Evolutionary conservation across 2,797 vertebrate species (phyloP), one percentile per base, ranked within the genome.

Genomic region (Sebastes melanostomus): DNA sequence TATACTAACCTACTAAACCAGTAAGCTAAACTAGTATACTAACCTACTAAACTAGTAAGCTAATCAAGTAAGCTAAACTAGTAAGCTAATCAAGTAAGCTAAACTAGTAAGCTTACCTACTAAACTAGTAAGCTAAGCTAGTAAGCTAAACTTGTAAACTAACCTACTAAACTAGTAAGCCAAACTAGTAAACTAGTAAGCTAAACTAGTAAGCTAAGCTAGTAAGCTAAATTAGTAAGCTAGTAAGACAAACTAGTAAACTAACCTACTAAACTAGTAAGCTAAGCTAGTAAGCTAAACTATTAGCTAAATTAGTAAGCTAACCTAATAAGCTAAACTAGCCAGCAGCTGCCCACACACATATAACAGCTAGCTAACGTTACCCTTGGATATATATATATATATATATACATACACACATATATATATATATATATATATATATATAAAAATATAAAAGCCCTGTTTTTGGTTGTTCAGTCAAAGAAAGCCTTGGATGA

Each of bases 1-100:
- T 34, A 34, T 0, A 0, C 32, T 87, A 24, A 86, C 77, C 67
- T 87, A 85, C 9, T 88, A 25, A 85, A 82, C 67, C 85, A 85
- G 81, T 34, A 34, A 34, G 27, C 4, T 5, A 29, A 29, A 6
- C 29, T 29, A 29, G 29, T 29, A 29, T 2, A 0, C 29, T 29
- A 0, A 29, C 5, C 27, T 29, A 29, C 27, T 29, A 29, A 6
- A 29, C 27, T 2, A 29, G 27, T 29, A 29, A 29, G 27, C 27
- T 29, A 29, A 29, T 0, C 29, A 6, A 29, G 27, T 29, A 29
- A 6, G 1, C 27, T 29, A 29, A 29, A 0, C 6, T 6, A 29
- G 5, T 29, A 29, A 27, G 27, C 27, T 29, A 27, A 27, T 1
- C 1, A 5, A 29, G 27, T 29, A 29, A 29, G 27, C 5, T 1